Conservation (phyloP, 2,888 invertebrate species). For the Torymus auratus region DNA sequence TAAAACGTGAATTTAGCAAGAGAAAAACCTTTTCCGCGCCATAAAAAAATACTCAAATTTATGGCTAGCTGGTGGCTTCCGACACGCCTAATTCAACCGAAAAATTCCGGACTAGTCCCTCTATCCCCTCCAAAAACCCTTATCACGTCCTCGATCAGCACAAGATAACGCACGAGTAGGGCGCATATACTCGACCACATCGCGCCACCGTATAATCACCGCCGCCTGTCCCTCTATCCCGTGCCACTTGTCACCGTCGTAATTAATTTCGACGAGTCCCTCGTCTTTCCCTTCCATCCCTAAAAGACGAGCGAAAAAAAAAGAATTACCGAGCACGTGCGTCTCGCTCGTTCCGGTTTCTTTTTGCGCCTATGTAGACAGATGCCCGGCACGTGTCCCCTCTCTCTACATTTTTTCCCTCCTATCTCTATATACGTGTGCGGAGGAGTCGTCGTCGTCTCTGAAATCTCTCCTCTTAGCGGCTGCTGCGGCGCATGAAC, state of each 20-base stretch:
- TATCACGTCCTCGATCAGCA: too few relatives aligned
- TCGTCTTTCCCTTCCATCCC: too few relatives aligned
- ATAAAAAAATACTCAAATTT: too few relatives aligned
- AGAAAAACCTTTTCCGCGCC: too few relatives aligned
- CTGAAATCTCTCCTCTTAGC: slow-evolving; percentile 25
- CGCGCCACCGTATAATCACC: neutral
- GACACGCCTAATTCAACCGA: too few relatives aligned
- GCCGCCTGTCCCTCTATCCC: neutral
- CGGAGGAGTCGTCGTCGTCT: too few relatives aligned
- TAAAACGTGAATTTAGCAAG: too few relatives aligned
- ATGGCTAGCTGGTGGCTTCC: too few relatives aligned
- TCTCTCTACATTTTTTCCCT: neutral
- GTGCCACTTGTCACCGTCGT: neutral
- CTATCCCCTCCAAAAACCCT: too few relatives aligned
- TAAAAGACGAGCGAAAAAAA: neutral
- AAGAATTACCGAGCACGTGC: neutral
- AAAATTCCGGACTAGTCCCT: too few relatives aligned
- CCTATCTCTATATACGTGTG: neutral
- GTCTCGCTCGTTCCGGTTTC: slow-evolving; percentile 43
- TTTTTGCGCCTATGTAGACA: slow-evolving; percentile 15
- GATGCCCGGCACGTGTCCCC: slow-evolving; percentile 52
- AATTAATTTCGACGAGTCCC: slow-evolving; percentile 22
- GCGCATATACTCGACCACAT: too few relatives aligned
- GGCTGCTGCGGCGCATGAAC: neutral
- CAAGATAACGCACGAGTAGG: neutral